phyloP scores from a whole-genome alignment of 2,888 invertebrate genomes.

The Callyntrura guangdongensis region DNA sequence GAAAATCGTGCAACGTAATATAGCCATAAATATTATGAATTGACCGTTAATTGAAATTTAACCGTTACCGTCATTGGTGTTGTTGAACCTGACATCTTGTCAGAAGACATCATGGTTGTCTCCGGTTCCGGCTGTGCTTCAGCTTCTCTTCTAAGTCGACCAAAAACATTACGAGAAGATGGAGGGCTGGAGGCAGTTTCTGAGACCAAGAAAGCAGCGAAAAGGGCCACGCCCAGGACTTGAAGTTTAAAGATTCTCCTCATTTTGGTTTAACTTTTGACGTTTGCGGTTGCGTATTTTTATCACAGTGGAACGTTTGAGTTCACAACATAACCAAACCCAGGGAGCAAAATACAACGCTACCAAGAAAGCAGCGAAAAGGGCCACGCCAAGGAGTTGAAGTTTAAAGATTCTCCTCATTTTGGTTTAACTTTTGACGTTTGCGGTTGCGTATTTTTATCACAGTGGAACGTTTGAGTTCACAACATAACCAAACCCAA shows the following conservation, averaged over 20 bases:
- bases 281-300: too few species aligned
- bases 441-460: too few species aligned
- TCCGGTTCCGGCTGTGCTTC: slow-evolving; percentile 37
- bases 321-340: too few species aligned
- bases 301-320: too few species aligned
- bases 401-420: neutral
- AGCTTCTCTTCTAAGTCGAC: slow-evolving; percentile 25
- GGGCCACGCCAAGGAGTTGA: neutral
- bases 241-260: neutral
- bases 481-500: too few species aligned
- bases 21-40: too few species aligned
- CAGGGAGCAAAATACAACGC: too few species aligned
- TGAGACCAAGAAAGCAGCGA: slow-evolving; percentile 3
- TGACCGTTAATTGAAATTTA: too few species aligned
- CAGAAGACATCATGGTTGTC: too few species aligned
- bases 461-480: too few species aligned
- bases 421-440: neutral
- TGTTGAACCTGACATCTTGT: neutral
- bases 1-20: too few species aligned
- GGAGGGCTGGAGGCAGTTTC: slow-evolving; percentile 7
- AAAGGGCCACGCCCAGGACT: neutral
- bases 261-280: neutral
- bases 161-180: neutral
- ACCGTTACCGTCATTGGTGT: slow-evolving; percentile 30
- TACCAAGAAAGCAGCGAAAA: neutral